These are phyloP conservation scores for Liasis olivaceus DNA, from an alignment of 2,797 vertebrate species.

Conservation along the genomic window DNA sequence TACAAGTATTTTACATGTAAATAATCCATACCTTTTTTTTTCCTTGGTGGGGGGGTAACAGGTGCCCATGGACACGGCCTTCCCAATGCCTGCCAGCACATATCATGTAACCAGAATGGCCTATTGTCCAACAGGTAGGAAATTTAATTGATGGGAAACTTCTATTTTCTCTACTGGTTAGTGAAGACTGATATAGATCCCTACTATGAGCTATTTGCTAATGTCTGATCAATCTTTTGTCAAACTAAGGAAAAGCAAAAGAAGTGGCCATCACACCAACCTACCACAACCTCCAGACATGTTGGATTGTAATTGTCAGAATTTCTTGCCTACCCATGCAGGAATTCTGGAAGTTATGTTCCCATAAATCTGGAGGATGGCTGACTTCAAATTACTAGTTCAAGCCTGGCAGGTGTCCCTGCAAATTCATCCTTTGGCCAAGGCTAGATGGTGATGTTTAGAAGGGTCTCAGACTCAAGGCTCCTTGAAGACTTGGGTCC, in stretches of 20 bases:
- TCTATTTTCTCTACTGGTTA: neutral
- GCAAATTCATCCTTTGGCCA: neutral
- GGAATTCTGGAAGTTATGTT: neutral
- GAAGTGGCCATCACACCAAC: neutral
- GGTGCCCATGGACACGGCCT: slow-evolving; percentile 5
- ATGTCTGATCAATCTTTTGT: neutral
- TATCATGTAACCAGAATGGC: neutral
- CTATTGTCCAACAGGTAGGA: slow-evolving; percentile 34
- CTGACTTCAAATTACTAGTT: neutral
- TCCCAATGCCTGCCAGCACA: neutral
- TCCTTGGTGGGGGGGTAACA: slow-evolving; percentile 5
- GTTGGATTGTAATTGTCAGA: neutral
- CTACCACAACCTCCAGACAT: neutral
- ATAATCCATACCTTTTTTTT: slow-evolving; percentile 33
- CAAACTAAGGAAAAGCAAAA: neutral
- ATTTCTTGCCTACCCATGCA: neutral
- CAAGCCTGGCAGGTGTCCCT: neutral
- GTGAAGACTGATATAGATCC: neutral
- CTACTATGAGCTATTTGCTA: neutral
- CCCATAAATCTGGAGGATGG: neutral
- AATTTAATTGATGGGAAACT: neutral
- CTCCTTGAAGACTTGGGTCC: neutral
- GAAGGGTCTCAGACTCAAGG: neutral
- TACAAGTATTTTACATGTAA: neutral
- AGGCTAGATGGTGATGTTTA: neutral